phyloP scores from a whole-genome alignment of 2,113 vertebrate species.

The Trogon surrucura region DNA sequence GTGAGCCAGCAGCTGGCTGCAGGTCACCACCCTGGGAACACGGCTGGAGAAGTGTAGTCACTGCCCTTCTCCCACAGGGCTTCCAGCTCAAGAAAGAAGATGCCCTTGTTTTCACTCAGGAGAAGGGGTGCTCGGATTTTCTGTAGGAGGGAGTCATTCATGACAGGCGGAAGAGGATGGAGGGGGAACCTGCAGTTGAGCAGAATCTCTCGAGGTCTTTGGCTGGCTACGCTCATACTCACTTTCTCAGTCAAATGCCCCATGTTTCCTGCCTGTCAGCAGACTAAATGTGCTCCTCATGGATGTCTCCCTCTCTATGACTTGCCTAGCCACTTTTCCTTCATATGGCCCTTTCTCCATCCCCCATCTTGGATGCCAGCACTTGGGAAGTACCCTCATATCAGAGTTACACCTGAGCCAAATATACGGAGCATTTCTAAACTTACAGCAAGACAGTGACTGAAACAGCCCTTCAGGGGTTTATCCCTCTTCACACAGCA shows the following conservation, averaged over 20 bases:
- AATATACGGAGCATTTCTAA: background rate
- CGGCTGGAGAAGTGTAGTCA: background rate
- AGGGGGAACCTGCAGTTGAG: background rate
- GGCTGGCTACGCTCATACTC: background rate
- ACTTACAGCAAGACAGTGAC: background rate
- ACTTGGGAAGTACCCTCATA: background rate
- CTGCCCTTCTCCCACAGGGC: background rate
- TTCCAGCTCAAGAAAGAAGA: background rate
- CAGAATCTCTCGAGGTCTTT: background rate
- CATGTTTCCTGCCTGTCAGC: rapidly evolving
- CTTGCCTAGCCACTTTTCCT: background rate
- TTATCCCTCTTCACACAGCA: background rate
- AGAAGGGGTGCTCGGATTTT: background rate
- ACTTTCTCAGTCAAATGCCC: background rate
- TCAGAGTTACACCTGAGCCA: background rate
- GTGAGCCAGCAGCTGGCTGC: background rate
- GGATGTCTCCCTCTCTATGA: background rate
- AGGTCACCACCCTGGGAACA: rapidly evolving
- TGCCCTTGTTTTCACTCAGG: background rate
- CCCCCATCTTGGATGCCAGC: background rate
- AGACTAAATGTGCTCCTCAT: background rate
- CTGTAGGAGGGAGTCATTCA: rapidly evolving
- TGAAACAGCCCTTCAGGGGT: background rate
- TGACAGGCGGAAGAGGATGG: background rate
- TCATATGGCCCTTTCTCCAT: background rate